Conservation (phyloP, 2,797 vertebrate species). For the Neoniphon sammara region DNA sequence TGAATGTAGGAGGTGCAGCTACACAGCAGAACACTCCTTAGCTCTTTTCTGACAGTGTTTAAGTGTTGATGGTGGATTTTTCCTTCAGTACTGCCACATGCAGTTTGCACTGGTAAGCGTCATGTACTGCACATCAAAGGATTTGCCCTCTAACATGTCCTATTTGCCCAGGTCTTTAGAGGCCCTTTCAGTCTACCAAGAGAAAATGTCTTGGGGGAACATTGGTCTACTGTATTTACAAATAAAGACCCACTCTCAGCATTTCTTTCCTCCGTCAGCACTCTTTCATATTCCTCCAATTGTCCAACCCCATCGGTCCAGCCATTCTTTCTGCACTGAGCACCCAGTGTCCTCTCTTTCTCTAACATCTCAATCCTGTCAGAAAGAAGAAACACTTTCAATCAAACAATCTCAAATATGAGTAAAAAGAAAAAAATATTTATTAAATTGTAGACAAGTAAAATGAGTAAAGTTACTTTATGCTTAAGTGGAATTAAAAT, state of each 20-base stretch:
- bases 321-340: conserved; percentile 84
- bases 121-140: too few relatives aligned
- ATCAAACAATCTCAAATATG: not conserved
- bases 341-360: conserved; percentile 83
- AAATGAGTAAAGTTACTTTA: not conserved
- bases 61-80: not conserved
- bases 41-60: not conserved
- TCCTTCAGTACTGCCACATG: not conserved
- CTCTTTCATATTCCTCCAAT: conserved; percentile 85
- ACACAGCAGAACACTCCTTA: too few relatives aligned
- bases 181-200: too few relatives aligned
- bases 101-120: too few relatives aligned
- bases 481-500: too few relatives aligned
- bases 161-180: too few relatives aligned
- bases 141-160: too few relatives aligned
- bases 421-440: not conserved
- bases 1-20: too few relatives aligned
- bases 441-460: not conserved
- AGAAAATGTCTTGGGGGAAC: not conserved
- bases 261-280: conserved; percentile 82
- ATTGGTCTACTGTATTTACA: not conserved
- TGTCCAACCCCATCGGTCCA: conserved; percentile 80
- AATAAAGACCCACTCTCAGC: conserved; percentile 83
- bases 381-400: not conserved
- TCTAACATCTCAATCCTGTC: conserved; percentile 87